A percentile compares a stretch with the other conserved stretches of the same genome.
Evolutionary conservation across 92 coral and sea anemone genomes (phyloP).

Genomic region (Hydrozoanthus gracilis): DNA sequence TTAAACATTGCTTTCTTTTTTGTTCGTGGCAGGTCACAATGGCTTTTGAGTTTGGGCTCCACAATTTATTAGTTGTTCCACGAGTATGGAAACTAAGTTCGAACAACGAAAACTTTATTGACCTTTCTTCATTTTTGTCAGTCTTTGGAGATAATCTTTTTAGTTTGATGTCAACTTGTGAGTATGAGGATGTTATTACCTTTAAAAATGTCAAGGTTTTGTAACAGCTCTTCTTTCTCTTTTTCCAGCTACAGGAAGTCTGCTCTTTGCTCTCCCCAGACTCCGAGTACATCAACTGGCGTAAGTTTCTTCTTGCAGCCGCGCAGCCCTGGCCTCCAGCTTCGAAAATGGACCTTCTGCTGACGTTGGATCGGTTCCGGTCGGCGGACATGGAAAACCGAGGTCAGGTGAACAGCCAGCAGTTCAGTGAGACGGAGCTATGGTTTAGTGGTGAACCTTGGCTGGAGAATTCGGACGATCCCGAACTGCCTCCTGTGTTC

Average conservation of each 20-base stretch:
- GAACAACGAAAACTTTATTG: too few relatives aligned
- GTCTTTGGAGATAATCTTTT: too few relatives aligned
- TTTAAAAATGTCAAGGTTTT: too few relatives aligned
- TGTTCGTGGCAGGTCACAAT: too few relatives aligned
- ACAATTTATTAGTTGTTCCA: too few relatives aligned
- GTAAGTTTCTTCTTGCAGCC: conserved; percentile 88
- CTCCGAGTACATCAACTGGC: conserved; percentile 98
- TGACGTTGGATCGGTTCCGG: conserved; percentile 81
- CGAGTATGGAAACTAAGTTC: too few relatives aligned
- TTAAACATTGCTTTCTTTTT: too few relatives aligned
- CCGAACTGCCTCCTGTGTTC: conserved; percentile 71
- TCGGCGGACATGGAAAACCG: conserved; percentile 67
- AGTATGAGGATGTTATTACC: too few relatives aligned
- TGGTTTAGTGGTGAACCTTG: conserved; percentile 78
- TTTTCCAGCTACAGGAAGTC: conserved; percentile 81
- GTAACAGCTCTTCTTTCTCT: neutral
- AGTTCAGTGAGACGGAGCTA: conserved; percentile 78
- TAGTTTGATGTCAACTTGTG: too few relatives aligned
- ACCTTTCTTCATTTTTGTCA: too few relatives aligned
- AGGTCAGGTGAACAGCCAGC: conserved; percentile 73
- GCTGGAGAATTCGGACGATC: conserved; percentile 67
- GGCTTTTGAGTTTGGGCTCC: too few relatives aligned
- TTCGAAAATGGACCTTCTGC: conserved; percentile 82
- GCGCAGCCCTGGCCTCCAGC: conserved; percentile 98
- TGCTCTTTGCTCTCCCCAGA: conserved; percentile 85